phyloP scores from a whole-genome alignment of 1,140 invertebrate genomes.

The Nasonia vitripennis region DNA sequence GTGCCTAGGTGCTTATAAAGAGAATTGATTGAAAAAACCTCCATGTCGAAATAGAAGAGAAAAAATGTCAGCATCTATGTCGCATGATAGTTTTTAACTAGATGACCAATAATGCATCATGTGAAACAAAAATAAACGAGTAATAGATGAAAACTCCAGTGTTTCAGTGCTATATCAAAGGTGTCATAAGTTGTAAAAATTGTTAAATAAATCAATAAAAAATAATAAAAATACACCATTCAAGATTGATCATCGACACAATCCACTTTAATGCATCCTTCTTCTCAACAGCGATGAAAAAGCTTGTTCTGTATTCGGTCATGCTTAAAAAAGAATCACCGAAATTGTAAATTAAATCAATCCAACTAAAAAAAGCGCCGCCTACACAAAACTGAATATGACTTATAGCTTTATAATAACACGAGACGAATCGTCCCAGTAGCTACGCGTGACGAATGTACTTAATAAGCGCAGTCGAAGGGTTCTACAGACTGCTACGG shows the following conservation, averaged over 20 bases:
- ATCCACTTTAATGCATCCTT: no score
- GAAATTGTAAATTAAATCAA: background rate
- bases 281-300: no score
- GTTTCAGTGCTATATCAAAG: background rate
- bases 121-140: background rate
- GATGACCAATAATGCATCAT: conserved; percentile 14
- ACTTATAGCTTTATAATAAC: conserved; percentile 49
- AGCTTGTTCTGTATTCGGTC: background rate
- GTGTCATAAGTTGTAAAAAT: conserved; percentile 39
- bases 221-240: background rate
- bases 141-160: background rate
- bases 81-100: conserved; percentile 28
- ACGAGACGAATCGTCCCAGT: background rate
- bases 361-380: background rate
- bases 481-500: conserved; percentile 31
- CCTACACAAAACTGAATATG: background rate
- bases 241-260: no score
- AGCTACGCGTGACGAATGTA: conserved; percentile 57
- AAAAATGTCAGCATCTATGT: conserved; percentile 37
- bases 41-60: background rate
- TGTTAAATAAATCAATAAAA: conserved; percentile 38
- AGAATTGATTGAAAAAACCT: conserved; percentile 6
- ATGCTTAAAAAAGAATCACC: background rate
- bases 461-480: conserved; percentile 58
- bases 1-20: conserved; percentile 6